A percentile compares a stretch with the other conserved stretches of the same genome.
These are phyloP conservation scores for Rhaphigaster nebulosa DNA, from an alignment of 2,888 invertebrate genomes.

Conservation along the genomic window DNA sequence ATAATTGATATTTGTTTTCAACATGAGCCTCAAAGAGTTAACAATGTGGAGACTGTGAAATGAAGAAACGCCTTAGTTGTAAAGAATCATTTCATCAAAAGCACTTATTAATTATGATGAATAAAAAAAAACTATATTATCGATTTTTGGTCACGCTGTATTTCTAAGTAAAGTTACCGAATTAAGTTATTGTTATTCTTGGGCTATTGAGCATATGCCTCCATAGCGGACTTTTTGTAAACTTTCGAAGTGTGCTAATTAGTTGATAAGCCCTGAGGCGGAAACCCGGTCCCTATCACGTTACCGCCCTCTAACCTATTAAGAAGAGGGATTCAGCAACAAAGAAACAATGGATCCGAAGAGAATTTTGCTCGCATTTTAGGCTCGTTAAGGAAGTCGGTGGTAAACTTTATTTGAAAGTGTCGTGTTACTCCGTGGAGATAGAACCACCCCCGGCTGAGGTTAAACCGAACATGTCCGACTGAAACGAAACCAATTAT, in stretches of 20 bases:
- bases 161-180: neutral
- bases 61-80: too few relatives aligned
- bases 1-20: too few relatives aligned
- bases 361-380: constrained; percentile 15
- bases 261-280: constrained; percentile 17
- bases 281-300: neutral
- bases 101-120: neutral
- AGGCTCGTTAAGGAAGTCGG: constrained; percentile 20
- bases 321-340: neutral
- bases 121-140: too few relatives aligned
- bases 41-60: too few relatives aligned
- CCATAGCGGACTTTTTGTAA: neutral
- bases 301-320: neutral
- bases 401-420: constrained; percentile 31
- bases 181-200: neutral
- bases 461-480: constrained; percentile 58
- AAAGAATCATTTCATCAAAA: too few relatives aligned
- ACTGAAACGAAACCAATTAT: constrained; percentile 61
- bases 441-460: neutral
- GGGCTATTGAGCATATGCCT: neutral
- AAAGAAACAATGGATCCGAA: neutral
- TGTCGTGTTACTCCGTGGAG: constrained; percentile 32
- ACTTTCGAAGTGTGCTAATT: constrained; percentile 11
- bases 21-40: too few relatives aligned
- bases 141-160: neutral